Evolutionary conservation across 2,797 vertebrate species (phyloP), one percentile per base, ranked within the genome.

Genomic region (Momotus momota): DNA sequence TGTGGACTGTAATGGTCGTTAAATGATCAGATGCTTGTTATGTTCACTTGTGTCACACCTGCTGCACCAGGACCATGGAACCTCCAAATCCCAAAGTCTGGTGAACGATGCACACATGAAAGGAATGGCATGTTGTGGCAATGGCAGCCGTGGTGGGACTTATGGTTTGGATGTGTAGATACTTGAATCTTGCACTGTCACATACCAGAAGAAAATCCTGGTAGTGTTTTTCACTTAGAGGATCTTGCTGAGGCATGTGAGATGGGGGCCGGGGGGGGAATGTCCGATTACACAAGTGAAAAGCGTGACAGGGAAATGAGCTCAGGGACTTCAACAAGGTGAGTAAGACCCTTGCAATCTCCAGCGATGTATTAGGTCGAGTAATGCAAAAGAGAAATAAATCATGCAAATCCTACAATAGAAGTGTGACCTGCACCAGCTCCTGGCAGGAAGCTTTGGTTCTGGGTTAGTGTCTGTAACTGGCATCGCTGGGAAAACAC

Each of bases 281-380:
- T 3, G 74, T 67, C 48, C 27, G 10, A 31, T 93, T 90, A 55
- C 83, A 62, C 70, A 93, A 79, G 86, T n/a, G 49, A 49, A 17
- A 81, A 71, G 31, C 7, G 21, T 12, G 67, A 35, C 5, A 66
- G 33, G 73, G 81, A 96, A 96, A 72, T 52, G 38, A 72, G 29
- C 27, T 58, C 18, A 2, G 48, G 77, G 91, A 67, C 31, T 78
- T 58, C 61, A 60, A 55, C 13, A 19, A 14, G 20, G 41, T 90
- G 87, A 90, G 57, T 69, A 94, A 93, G 80, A 58, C 43, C 45
- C 54, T 79, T 51, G 62, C 14, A 75, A 91, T 81, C 23, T n/a
- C 22, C 54, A 64, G 3, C 17, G 31, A 12, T 12, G 9, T 21
- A 22, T 20, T 31, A 38, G n/a, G 38, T 20, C 18, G 70, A 60